Evolutionary conservation across 2,797 vertebrate genomes (phyloP), one percentile per base, ranked within the genome.

Genomic region (Dallia pectoralis): DNA sequence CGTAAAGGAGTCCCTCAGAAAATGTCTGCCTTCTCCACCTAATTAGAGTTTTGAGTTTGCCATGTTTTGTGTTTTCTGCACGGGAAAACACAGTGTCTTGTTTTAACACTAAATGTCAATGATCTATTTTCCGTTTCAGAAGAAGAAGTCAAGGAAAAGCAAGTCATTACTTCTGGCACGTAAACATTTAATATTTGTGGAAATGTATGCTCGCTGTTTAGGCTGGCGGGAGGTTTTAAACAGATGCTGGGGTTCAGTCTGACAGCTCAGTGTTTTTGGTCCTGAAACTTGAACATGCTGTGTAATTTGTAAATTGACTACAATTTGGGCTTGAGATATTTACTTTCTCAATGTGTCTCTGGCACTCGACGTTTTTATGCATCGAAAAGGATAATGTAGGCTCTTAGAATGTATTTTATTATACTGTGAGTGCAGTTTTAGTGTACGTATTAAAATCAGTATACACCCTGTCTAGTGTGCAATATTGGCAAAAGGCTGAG

Each of bases 161-260:
- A 62, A 53, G 25, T 25, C 59, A 62, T 18, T 62, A 14, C 78
- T 32, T 71, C 73, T 81, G 79, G 80, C 63, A 72, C 87, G 83
- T 85, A 79, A 84, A 82, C 79, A 79, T 32, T 75, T 61, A 74
- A 79, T 75, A 51, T 67, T 27, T 81, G 82, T 70, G 82, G 87
- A 86, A 86, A 82, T 86, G 83, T 87, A 84, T 72, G 32, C 76
- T 77, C 19, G 85, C 79, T 56, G 70, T 80, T 72, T 71, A 83
- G 84, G 77, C 82, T 85, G 27, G 71, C 27, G 49, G 77, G 27
- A 48, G 49, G 73, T 73, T 85, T 68, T 68, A 68, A 87, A 82
- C 84, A 89, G 86, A 88, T 86, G 86, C 78, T 84, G 88, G 87
- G 84, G 67, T 74, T 76, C 61, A 79, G 82, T 88, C 85, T 85